phyloP scores from a whole-genome alignment of 2,797 vertebrate genomes.

The Typhlichthys subterraneus region DNA sequence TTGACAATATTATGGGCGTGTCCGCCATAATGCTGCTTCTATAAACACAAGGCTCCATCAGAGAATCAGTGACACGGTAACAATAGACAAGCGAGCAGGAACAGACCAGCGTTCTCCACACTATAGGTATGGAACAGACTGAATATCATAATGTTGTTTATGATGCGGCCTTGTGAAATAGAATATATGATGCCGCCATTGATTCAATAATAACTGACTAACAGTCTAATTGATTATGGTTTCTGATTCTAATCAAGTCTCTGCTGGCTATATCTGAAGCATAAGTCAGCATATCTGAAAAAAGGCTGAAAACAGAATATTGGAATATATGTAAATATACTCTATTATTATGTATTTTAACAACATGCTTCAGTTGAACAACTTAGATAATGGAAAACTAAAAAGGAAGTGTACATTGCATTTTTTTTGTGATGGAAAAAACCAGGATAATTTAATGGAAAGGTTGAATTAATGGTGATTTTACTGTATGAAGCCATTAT shows the following conservation, averaged over 20 bases:
- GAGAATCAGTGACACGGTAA: slow-evolving; percentile 5
- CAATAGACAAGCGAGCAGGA: slow-evolving; percentile 1
- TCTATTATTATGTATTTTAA: too few relatives aligned
- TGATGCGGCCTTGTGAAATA: not conserved
- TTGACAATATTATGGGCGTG: slow-evolving; percentile 42
- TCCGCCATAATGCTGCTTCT: slow-evolving; percentile 34
- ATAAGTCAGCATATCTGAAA: too few relatives aligned
- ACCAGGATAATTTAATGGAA: too few relatives aligned
- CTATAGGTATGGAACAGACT: slow-evolving; percentile 47
- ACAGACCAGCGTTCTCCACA: not conserved
- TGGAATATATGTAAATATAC: too few relatives aligned
- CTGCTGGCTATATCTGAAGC: slow-evolving; percentile 1
- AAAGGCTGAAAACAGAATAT: too few relatives aligned
- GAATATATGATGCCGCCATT: not conserved
- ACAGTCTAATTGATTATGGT: not conserved
- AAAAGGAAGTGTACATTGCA: too few relatives aligned
- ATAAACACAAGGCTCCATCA: slow-evolving; percentile 57
- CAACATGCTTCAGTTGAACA: too few relatives aligned
- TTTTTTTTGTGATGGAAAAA: too few relatives aligned
- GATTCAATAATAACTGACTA: not conserved
- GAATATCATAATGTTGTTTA: not conserved
- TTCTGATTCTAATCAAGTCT: slow-evolving; percentile 11
- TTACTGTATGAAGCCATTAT: too few relatives aligned
- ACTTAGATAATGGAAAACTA: too few relatives aligned
- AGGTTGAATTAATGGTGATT: too few relatives aligned